A percentile compares a stretch with the other conserved stretches of the same genome.
Evolutionary conservation across 2,888 invertebrate genomes (phyloP).

Genomic region (Theodoxus fluviatilis): DNA sequence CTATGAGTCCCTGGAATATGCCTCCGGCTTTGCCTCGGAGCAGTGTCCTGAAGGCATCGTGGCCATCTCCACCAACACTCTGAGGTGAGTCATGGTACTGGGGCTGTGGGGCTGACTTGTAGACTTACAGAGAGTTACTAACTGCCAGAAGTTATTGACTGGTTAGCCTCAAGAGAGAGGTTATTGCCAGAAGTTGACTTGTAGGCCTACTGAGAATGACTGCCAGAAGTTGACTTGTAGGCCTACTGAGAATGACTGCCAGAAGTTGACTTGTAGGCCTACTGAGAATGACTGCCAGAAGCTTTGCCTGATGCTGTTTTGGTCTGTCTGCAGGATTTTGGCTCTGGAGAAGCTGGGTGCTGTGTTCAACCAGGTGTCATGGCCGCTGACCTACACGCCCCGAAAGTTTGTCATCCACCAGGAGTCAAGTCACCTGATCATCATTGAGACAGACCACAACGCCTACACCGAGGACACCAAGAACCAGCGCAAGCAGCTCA

Average conservation of each 20-base stretch:
- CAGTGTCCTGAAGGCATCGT: conserved; percentile 99
- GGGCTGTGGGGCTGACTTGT: not conserved
- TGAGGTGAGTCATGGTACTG: conserved; percentile 70
- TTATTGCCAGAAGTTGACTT: no score
- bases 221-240: no score
- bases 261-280: no score
- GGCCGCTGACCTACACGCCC: conserved; percentile 94
- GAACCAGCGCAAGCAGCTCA: conserved; percentile 87
- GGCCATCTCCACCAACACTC: conserved; percentile 96
- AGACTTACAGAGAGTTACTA: not conserved
- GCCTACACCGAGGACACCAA: conserved; percentile 98
- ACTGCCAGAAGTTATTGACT: no score
- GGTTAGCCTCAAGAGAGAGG: no score
- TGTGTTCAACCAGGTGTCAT: conserved; percentile 92
- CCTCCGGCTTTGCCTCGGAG: conserved; percentile 91
- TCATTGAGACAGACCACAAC: conserved; percentile 97
- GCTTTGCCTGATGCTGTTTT: no score
- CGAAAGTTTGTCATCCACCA: conserved; percentile 91
- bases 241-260: no score
- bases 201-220: no score
- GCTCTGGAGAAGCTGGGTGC: conserved; percentile 97
- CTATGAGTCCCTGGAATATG: conserved; percentile 95
- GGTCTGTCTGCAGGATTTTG: conserved; percentile 82
- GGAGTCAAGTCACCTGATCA: conserved; percentile 86
- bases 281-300: no score